Conservation (phyloP, 1,140 invertebrate species). For the Philotrypesis tridentata region DNA sequence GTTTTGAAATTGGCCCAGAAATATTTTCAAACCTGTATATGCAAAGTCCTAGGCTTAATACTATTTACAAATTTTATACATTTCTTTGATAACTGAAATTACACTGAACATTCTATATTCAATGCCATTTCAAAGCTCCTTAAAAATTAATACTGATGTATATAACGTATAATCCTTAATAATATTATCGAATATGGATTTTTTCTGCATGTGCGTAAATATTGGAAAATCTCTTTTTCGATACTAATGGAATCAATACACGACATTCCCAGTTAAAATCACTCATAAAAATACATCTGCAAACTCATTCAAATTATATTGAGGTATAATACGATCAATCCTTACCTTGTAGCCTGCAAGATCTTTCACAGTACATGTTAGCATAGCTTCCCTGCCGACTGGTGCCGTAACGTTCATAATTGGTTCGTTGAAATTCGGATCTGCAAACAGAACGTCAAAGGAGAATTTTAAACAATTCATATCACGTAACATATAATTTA, state of each 20-base stretch:
- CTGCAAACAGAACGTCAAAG: constrained; percentile 72
- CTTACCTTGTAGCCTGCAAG: constrained; percentile 88
- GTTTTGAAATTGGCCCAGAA: not conserved
- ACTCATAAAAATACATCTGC: not conserved
- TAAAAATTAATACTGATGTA: no score
- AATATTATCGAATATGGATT: no score
- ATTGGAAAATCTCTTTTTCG: no score
- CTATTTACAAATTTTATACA: no score
- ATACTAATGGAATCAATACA: no score
- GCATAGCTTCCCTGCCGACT: constrained; percentile 86
- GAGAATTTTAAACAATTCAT: not conserved
- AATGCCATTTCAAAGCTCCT: no score
- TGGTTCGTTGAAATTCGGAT: constrained; percentile 87
- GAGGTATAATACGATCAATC: constrained; percentile 43
- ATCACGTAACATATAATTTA: no score
- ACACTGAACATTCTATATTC: no score
- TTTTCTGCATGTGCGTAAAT: no score
- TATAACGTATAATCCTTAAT: no score
- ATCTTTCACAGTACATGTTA: constrained; percentile 88
- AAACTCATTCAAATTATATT: not conserved
- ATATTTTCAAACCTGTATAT: not conserved
- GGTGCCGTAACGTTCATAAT: constrained; percentile 89
- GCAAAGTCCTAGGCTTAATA: not conserved
- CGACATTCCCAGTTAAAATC: no score
- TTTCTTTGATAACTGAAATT: no score